phyloP scores from a whole-genome alignment of 2,797 vertebrate species.

The Phoxinus dragarum region DNA sequence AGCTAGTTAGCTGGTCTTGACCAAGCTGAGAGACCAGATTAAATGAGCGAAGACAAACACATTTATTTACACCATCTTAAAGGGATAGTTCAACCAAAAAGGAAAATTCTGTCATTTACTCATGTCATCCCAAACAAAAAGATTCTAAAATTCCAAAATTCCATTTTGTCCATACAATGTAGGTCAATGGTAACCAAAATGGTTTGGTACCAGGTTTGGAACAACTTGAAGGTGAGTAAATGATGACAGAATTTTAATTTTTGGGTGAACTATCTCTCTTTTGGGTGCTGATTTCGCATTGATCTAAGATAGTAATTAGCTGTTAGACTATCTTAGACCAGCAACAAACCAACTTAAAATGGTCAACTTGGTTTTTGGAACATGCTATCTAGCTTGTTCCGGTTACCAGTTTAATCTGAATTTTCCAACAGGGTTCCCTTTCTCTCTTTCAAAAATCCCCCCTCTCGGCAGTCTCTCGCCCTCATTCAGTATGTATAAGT shows the following conservation, averaged over 20 bases:
- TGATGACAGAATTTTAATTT: too few species aligned
- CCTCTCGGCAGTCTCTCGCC: constrained; percentile 38
- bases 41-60: background rate
- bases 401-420: background rate
- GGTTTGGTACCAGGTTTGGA: background rate
- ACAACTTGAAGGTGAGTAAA: too few species aligned
- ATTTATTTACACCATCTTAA: background rate
- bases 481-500: constrained; percentile 44
- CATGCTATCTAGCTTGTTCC: background rate
- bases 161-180: too few species aligned
- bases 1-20: constrained; percentile 9
- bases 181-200: background rate
- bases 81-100: background rate
- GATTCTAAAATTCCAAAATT: background rate
- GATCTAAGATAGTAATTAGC: background rate
- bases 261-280: background rate
- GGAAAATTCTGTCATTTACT: background rate
- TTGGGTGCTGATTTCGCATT: background rate
- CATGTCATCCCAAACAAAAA: background rate
- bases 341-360: background rate
- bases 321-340: background rate
- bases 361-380: background rate
- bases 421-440: background rate
- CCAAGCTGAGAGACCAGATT: background rate
- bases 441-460: constrained; percentile 30